Percentiles rank a stretch among this genome's conserved stretches.
Evolutionary conservation across 2,888 invertebrate genomes (phyloP).

Genomic region (Boloria euphrosyne): DNA sequence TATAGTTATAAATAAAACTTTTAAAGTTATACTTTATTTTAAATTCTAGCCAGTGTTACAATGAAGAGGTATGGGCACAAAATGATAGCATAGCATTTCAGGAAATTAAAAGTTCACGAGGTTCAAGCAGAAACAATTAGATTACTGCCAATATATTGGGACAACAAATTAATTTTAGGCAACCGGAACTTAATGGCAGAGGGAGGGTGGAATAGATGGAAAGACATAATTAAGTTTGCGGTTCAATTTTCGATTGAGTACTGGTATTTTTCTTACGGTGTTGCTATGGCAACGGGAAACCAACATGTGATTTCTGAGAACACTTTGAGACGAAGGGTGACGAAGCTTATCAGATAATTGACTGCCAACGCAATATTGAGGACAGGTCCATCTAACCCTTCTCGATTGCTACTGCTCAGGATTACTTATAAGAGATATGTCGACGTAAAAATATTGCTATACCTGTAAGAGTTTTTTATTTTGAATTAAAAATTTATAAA

Average conservation of each 20-base stretch:
- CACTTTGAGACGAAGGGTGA: slow-evolving; percentile 46
- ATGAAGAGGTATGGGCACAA: not conserved
- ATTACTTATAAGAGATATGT: not conserved
- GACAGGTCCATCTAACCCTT: slow-evolving; percentile 28
- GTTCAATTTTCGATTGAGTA: slow-evolving; percentile 49
- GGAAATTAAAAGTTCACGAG: slow-evolving; percentile 50
- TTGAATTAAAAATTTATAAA: no score
- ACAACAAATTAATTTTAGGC: slow-evolving; percentile 62
- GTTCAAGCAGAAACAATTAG: slow-evolving; percentile 59
- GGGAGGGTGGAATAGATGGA: slow-evolving; percentile 45
- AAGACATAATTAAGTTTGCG: slow-evolving; percentile 59
- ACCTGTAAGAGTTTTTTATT: no score
- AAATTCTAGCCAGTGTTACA: no score
- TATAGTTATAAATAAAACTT: no score
- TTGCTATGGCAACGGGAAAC: slow-evolving; percentile 53
- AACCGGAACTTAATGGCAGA: slow-evolving; percentile 42
- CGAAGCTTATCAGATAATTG: slow-evolving; percentile 75
- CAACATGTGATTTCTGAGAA: slow-evolving; percentile 44
- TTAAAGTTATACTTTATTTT: no score
- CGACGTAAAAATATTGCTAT: not conserved
- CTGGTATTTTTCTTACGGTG: slow-evolving; percentile 49
- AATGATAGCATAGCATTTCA: slow-evolving; percentile 17
- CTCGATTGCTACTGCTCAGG: slow-evolving; percentile 18
- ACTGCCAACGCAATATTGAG: slow-evolving; percentile 45
- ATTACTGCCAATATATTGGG: slow-evolving; percentile 57